Evolutionary conservation across 2,797 vertebrate genomes (phyloP).

Genomic region (Hafferia zeledoni): DNA sequence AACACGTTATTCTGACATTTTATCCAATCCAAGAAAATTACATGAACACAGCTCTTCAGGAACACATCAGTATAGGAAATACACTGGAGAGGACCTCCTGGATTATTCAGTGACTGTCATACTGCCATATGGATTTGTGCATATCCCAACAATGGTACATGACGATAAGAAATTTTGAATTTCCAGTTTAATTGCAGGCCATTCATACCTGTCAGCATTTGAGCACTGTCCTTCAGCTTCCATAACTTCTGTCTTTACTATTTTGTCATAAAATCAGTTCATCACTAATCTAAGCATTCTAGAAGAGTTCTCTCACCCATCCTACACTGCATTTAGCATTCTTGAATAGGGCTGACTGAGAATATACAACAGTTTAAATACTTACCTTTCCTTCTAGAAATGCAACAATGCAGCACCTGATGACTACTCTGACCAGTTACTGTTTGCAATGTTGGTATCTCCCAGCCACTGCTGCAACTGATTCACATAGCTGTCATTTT

Average conservation of each 20-base stretch:
- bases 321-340: neutral
- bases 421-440: neutral
- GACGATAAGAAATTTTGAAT: neutral
- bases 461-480: neutral
- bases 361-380: neutral
- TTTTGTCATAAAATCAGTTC: neutral
- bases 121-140: fast-evolving
- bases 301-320: neutral
- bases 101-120: neutral
- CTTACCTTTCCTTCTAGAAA: neutral
- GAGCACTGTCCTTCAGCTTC: neutral
- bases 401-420: neutral
- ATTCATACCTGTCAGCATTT: neutral
- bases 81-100: neutral
- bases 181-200: neutral
- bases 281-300: neutral
- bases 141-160: neutral
- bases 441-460: neutral
- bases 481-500: neutral
- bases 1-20: neutral
- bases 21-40: neutral
- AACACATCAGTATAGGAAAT: neutral
- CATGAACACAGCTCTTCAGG: neutral
- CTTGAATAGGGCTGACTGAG: neutral
- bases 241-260: neutral